These are phyloP conservation scores for Ptychochromis oligacanthus DNA, from an alignment of 2,113 vertebrate genomes.

Conservation along the genomic window DNA sequence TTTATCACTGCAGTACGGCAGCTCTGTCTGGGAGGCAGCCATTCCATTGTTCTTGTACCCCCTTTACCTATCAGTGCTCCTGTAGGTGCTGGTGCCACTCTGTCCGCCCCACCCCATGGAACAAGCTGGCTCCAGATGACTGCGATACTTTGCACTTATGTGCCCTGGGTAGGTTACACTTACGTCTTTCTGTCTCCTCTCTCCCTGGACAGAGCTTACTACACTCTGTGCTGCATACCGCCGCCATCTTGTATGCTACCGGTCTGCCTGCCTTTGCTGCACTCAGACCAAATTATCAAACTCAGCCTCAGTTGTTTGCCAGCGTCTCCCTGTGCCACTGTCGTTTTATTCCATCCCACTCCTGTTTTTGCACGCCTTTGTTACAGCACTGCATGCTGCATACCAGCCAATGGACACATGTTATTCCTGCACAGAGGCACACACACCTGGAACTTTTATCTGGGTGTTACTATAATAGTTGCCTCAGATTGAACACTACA, in stretches of 20 bases:
- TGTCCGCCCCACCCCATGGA: conserved; percentile 49
- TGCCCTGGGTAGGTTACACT: conserved; percentile 53
- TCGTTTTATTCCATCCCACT: conserved; percentile 14
- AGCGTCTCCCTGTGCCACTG: conserved; percentile 9
- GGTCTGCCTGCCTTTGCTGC: conserved; percentile 57
- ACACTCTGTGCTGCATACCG: conserved; percentile 64
- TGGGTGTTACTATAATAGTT: neutral
- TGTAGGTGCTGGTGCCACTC: conserved; percentile 46
- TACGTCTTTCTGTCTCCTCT: conserved; percentile 37
- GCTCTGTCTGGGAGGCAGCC: conserved; percentile 71
- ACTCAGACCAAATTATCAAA: conserved; percentile 53
- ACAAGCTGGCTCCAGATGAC: conserved; percentile 56
- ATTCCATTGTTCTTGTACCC: conserved; percentile 72
- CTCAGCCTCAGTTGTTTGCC: conserved; percentile 47
- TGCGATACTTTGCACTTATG: conserved; percentile 67
- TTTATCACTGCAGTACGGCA: conserved; percentile 76
- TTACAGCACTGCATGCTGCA: conserved; percentile 31
- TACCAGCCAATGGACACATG: conserved; percentile 38
- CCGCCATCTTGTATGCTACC: conserved; percentile 73
- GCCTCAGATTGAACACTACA: neutral
- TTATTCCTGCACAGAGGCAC: conserved; percentile 42
- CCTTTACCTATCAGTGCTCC: conserved; percentile 55
- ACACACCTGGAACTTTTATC: conserved; percentile 20
- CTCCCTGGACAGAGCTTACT: conserved; percentile 58
- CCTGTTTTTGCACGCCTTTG: neutral